Base-by-base conservation (phyloP, 2,113 vertebrate genomes). In the Meles meles region DNA sequence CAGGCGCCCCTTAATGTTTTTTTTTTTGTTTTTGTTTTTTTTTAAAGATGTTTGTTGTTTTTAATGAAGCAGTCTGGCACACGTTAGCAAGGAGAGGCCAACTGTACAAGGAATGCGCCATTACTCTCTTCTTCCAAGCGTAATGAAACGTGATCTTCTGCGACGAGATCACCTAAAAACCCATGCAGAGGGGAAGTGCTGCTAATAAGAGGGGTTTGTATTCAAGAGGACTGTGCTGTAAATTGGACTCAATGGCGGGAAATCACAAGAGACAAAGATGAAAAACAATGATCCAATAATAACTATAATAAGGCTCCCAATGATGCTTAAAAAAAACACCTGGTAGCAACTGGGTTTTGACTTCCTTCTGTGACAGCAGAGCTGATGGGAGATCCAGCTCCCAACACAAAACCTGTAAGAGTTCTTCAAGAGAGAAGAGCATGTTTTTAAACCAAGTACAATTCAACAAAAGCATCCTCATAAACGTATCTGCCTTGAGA, bases 81-180 rank as follows among this genome's bases (percentile, higher is more conserved):
- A 96, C 95, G 96, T 97, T 96, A 98, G 97, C 95, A 98, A 96
- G 91, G 97, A 49, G 96, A 96, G 95, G 96, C 94, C 96, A 80
- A 98, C 93, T 0, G 0, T 96, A 72, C 89, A 76, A 74, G 97
- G 88, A 96, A 96, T 96, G 97, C 52, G 92, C n/a, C 77, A 94
- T 89, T 52, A 97, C 86, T 76, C 92, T 98, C 95, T 94, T 97
- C 90, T 95, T 97, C 93, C 20, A 42, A 94, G 89, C 71, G n/a
- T 55, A 92, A 92, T 13, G 97, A 98, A 98, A 98, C 57, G 37
- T 15, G 8, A 88, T 96, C 81, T 57, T 55, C 8, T 69, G 87
- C 92, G 92, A 97, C 77, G 17, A 63, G 81, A 52, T 77, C 79
- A 76, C 42, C 57, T 65, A 77, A 81, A 96, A 81, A 83, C 93